Percentiles rank a stretch among this genome's conserved stretches.
Evolutionary conservation across 2,113 vertebrate genomes (phyloP).

Genomic region (Menura novaehollandiae): DNA sequence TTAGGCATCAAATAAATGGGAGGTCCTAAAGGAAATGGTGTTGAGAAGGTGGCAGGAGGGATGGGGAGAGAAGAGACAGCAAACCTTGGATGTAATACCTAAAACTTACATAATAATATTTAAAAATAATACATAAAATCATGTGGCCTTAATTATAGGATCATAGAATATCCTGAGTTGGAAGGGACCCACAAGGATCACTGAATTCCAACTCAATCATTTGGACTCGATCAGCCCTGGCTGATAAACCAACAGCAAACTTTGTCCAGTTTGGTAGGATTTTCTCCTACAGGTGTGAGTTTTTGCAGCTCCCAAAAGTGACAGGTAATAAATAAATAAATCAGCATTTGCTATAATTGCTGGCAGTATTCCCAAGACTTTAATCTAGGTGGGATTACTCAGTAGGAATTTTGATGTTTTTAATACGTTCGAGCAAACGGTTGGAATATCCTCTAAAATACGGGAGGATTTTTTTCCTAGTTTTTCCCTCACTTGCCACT

Average conservation of each 20-base stretch:
- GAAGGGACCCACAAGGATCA: background rate
- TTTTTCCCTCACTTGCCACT: background rate
- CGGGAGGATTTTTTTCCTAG: background rate
- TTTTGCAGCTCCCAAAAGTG: background rate
- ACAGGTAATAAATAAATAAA: fast-evolving
- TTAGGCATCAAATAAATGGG: background rate
- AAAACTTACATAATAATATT: background rate
- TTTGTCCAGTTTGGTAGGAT: background rate
- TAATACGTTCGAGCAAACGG: background rate
- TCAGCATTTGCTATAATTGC: background rate
- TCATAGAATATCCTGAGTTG: background rate
- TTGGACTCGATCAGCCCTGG: background rate
- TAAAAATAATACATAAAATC: background rate
- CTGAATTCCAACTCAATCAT: background rate
- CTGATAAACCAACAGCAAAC: background rate
- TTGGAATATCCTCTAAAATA: background rate
- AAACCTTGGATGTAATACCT: background rate
- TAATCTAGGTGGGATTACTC: background rate
- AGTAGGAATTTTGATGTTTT: background rate
- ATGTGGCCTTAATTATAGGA: background rate
- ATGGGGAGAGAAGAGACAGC: background rate
- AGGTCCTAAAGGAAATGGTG: background rate
- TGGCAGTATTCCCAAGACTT: background rate
- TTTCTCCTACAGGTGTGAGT: background rate
- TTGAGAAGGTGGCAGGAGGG: background rate